phyloP scores from a whole-genome alignment of 2,113 vertebrate species.

The Thamnophis sirtalis region DNA sequence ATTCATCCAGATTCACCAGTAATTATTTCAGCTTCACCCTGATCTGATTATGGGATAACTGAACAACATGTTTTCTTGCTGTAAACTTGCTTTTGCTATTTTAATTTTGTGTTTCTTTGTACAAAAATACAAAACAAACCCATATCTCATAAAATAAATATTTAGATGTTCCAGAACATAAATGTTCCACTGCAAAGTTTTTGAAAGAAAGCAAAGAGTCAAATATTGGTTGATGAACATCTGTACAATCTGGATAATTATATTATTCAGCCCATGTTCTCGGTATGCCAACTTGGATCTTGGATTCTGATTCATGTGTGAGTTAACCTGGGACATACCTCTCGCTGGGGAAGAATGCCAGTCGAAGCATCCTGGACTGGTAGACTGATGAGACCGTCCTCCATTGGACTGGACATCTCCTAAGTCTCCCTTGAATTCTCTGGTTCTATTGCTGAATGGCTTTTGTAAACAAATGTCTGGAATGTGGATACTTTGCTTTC shows the following conservation, averaged over 20 bases:
- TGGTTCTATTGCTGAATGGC: slow-evolving; percentile 6
- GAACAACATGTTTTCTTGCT: background rate
- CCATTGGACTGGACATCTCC: background rate
- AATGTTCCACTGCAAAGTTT: background rate
- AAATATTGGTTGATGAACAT: background rate
- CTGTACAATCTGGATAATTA: background rate
- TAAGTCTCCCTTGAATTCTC: background rate
- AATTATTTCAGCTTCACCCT: background rate
- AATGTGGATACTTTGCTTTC: slow-evolving; percentile 10
- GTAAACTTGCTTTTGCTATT: background rate
- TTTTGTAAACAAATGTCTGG: slow-evolving; percentile 15
- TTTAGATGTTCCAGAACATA: background rate
- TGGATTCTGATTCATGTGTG: background rate
- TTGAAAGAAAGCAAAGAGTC: background rate
- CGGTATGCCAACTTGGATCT: background rate
- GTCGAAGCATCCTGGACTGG: background rate
- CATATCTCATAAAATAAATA: background rate
- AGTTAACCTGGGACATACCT: background rate
- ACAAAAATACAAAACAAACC: background rate
- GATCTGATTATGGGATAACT: background rate
- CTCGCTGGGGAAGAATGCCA: background rate
- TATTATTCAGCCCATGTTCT: background rate
- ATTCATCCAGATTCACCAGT: slow-evolving; percentile 31
- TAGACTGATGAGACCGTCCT: background rate
- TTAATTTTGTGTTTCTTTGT: background rate